Percentiles rank a stretch among this genome's conserved stretches.
phyloP scores from a whole-genome alignment of 2,888 invertebrate genomes.

The Hololepta plana region DNA sequence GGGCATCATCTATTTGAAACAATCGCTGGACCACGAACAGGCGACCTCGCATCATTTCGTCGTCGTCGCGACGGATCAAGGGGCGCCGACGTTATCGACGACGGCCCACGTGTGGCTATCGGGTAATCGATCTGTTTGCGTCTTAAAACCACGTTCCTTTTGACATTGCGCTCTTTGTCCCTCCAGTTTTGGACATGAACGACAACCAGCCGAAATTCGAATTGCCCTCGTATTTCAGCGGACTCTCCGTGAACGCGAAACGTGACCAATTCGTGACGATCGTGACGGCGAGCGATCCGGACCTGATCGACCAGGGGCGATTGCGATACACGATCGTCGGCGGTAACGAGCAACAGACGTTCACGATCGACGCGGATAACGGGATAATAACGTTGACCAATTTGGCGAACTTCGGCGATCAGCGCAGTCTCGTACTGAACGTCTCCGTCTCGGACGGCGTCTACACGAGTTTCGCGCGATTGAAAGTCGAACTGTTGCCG shows the following conservation, averaged over 20 bases:
- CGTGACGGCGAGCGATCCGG: conserved; percentile 77
- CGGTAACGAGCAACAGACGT: conserved; percentile 62
- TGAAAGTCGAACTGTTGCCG: conserved; percentile 60
- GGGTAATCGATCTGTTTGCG: conserved; percentile 28
- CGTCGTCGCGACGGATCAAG: conserved; percentile 65
- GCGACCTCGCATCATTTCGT: conserved; percentile 56
- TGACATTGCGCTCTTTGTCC: conserved; percentile 2
- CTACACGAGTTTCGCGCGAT: conserved; percentile 72
- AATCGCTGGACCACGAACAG: conserved; percentile 65
- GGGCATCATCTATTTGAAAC: conserved; percentile 61
- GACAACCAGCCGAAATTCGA: conserved; percentile 81
- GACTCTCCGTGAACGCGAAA: conserved; percentile 62
- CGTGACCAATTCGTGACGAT: conserved; percentile 78
- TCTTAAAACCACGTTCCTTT: background rate
- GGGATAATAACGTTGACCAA: conserved; percentile 53
- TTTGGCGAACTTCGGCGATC: conserved; percentile 52
- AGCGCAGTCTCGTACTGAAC: conserved; percentile 54
- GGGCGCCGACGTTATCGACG: conserved; percentile 62
- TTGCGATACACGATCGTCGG: conserved; percentile 67
- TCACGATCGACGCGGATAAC: conserved; percentile 40
- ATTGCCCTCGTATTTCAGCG: conserved; percentile 59
- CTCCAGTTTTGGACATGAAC: conserved; percentile 68
- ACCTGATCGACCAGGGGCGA: conserved; percentile 54
- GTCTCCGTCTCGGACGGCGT: conserved; percentile 93
- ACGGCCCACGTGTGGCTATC: conserved; percentile 70